Evolutionary conservation across 2,888 invertebrate species (phyloP).

Genomic region (Coelogynopora nodosa): DNA sequence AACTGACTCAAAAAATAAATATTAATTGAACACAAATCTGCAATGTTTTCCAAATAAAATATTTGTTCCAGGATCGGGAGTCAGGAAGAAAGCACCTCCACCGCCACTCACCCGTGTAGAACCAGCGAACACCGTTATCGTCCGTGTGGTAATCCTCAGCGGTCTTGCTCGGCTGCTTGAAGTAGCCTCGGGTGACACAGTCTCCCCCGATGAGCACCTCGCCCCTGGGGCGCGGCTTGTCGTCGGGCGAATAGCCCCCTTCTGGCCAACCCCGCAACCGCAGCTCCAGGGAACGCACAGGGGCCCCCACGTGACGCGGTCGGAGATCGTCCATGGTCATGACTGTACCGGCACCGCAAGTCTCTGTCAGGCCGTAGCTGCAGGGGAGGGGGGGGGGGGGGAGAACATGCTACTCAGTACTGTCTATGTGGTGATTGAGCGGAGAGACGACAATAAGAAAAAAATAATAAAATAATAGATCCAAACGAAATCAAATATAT

Average conservation of each 20-base stretch:
- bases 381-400: neutral
- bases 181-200: conserved; percentile 87
- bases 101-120: conserved; percentile 70
- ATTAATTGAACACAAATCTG: too few relatives aligned
- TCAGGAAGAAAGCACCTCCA: too few relatives aligned
- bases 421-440: too few relatives aligned
- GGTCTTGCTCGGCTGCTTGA: conserved; percentile 81
- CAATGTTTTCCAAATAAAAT: too few relatives aligned
- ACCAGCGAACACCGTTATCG: conserved; percentile 69
- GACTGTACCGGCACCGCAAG: conserved; percentile 77
- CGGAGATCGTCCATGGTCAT: conserved; percentile 66
- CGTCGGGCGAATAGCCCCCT: conserved; percentile 80
- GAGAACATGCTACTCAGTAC: too few relatives aligned
- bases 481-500: too few relatives aligned
- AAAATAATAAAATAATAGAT: neutral
- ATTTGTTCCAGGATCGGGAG: too few relatives aligned
- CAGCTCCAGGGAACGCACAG: conserved; percentile 78
- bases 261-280: conserved; percentile 87
- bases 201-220: conserved; percentile 83
- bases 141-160: conserved; percentile 76
- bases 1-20: too few relatives aligned
- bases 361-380: conserved; percentile 88
- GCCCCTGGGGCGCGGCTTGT: conserved; percentile 79
- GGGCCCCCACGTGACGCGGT: conserved; percentile 81
- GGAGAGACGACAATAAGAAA: too few relatives aligned